Percentiles rank a stretch among this genome's conserved stretches.
Conservation (phyloP, 2,888 invertebrate genomes). For the Cactoblastis cactorum region DNA sequence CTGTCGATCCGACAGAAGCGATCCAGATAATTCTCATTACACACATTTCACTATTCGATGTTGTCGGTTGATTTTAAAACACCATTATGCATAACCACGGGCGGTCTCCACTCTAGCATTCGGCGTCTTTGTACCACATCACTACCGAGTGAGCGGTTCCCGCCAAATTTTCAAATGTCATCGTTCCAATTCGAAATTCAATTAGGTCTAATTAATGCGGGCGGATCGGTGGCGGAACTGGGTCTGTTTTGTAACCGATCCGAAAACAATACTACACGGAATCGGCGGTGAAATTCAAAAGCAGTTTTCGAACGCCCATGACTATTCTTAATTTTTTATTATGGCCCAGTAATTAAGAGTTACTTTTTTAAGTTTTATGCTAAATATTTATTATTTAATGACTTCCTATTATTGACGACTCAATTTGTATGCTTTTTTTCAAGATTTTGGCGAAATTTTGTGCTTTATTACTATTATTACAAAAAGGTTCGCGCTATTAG, state of each 20-base stretch:
- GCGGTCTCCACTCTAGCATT: constrained; percentile 66
- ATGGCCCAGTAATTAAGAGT: constrained; percentile 40
- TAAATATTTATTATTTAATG: neutral
- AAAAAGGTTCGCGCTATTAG: no score
- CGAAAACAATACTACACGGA: constrained; percentile 61
- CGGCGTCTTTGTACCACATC: constrained; percentile 72
- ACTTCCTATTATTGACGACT: constrained; percentile 4
- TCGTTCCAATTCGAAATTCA: constrained; percentile 84
- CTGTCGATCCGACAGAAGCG: constrained; percentile 73
- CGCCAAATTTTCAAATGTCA: constrained; percentile 81
- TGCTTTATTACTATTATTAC: no score
- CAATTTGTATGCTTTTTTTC: neutral
- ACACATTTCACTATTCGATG: constrained; percentile 73
- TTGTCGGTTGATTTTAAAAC: constrained; percentile 66
- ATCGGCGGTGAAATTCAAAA: constrained; percentile 56
- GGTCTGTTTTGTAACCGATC: constrained; percentile 56
- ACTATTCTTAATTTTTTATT: constrained; percentile 35
- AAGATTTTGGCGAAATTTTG: no score
- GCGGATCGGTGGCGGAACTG: constrained; percentile 67
- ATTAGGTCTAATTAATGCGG: constrained; percentile 81
- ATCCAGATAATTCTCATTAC: constrained; percentile 77
- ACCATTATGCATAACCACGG: constrained; percentile 66
- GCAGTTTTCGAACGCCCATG: constrained; percentile 49
- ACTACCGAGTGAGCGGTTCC: constrained; percentile 63
- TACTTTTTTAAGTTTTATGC: constrained; percentile 15